Evolutionary conservation across 2,888 invertebrate genomes (phyloP).

Genomic region (Dyspetes luteomarginatus): DNA sequence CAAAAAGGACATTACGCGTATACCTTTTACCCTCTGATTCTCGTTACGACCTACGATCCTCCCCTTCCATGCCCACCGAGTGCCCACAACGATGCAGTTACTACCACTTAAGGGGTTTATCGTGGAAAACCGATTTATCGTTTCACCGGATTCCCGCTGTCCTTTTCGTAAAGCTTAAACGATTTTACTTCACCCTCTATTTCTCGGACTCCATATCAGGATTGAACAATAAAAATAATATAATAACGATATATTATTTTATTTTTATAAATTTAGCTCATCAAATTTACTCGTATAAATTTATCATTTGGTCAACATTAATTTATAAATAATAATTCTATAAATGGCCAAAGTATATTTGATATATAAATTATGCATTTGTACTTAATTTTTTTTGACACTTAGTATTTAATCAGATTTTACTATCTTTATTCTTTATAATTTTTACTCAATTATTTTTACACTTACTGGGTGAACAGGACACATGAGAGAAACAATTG

Average conservation of each 20-base stretch:
- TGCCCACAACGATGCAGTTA: conserved; percentile 45
- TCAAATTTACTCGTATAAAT: no score
- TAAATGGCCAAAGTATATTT: no score
- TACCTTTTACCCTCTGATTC: conserved; percentile 19
- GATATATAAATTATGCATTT: no score
- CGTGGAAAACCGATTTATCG: conserved; percentile 49
- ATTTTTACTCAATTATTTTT: no score
- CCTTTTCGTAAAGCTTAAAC: conserved; percentile 2
- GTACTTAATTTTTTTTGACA: no score
- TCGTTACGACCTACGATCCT: conserved; percentile 9
- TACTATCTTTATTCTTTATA: no score
- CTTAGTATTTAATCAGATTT: no score
- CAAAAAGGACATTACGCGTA: conserved; percentile 27
- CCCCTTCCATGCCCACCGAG: neutral
- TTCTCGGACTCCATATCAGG: neutral
- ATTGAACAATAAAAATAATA: conserved; percentile 3
- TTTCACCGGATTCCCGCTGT: conserved; percentile 37
- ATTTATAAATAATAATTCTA: no score
- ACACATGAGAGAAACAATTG: no score
- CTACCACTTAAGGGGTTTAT: conserved; percentile 57
- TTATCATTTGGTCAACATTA: no score
- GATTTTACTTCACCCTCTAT: neutral
- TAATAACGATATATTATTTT: neutral
- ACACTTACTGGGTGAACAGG: no score
- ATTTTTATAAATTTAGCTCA: neutral